Evolutionary conservation across 2,888 invertebrate genomes (phyloP).

Genomic region (Globia sparganii): DNA sequence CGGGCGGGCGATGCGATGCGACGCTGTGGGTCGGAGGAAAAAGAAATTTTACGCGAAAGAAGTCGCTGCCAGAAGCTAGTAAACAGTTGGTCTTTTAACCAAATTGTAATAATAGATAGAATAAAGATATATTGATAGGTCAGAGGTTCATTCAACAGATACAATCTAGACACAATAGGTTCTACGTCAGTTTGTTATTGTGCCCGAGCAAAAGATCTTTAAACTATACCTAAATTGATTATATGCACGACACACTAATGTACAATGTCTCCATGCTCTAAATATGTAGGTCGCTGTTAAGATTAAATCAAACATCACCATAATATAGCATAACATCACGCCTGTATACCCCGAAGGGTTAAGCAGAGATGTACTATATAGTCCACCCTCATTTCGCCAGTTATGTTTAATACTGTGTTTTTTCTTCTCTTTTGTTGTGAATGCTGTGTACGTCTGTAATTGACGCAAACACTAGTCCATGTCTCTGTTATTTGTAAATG

Average conservation of each 20-base stretch:
- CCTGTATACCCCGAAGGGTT: not conserved
- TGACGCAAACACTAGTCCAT: too few species aligned
- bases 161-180: slow-evolving; percentile 7
- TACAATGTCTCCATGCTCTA: too few species aligned
- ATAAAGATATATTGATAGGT: not conserved
- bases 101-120: not conserved
- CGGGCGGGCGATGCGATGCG: not conserved
- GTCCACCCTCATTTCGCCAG: not conserved
- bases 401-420: too few species aligned
- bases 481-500: too few species aligned
- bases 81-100: not conserved
- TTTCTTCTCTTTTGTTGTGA: too few species aligned
- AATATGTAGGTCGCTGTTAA: too few species aligned
- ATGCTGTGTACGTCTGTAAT: too few species aligned
- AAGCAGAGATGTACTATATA: not conserved
- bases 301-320: not conserved
- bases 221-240: slow-evolving; percentile 2
- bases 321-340: not conserved
- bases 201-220: not conserved
- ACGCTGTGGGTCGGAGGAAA: not conserved
- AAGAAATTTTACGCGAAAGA: not conserved
- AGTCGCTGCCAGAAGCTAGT: not conserved
- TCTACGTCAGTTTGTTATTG: not conserved
- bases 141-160: not conserved
- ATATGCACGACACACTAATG: not conserved